Conservation (phyloP, 2,113 vertebrate species). For the Pedetes capensis region DNA sequence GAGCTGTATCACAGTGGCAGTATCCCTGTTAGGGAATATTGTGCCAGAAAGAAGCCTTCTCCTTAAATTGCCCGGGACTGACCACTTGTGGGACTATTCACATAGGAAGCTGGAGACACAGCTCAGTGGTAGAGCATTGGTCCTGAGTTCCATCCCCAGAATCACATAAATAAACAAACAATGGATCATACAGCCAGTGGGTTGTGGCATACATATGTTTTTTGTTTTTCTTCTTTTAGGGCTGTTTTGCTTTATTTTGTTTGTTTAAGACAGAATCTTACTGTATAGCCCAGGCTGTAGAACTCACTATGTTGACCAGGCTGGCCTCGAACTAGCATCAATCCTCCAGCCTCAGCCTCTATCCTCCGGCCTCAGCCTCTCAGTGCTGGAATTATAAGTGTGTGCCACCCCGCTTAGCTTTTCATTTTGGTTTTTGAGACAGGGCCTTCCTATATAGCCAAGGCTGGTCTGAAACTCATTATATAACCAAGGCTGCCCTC, state of each 20-base stretch:
- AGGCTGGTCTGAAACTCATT: no score
- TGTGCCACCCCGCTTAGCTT: no score
- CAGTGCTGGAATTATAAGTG: background rate
- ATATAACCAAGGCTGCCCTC: no score
- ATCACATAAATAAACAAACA: background rate
- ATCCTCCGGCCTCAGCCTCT: background rate
- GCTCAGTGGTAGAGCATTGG: background rate
- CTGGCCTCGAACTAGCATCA: background rate
- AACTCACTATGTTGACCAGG: no score
- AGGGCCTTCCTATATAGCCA: no score
- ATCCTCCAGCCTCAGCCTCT: background rate
- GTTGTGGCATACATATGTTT: background rate
- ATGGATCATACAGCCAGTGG: background rate
- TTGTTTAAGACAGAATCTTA: no score
- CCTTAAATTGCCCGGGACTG: background rate
- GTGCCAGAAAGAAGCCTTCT: background rate
- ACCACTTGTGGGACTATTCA: background rate
- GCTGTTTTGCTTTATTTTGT: no score
- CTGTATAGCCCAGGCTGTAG: no score
- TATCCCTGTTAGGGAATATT: background rate
- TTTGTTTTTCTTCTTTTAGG: background rate
- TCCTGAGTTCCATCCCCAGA: background rate
- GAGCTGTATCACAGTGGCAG: background rate
- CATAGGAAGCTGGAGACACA: background rate
- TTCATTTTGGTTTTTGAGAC: no score